Base-by-base conservation (phyloP, 2,888 invertebrate species). In the Axea sp. region DNA sequence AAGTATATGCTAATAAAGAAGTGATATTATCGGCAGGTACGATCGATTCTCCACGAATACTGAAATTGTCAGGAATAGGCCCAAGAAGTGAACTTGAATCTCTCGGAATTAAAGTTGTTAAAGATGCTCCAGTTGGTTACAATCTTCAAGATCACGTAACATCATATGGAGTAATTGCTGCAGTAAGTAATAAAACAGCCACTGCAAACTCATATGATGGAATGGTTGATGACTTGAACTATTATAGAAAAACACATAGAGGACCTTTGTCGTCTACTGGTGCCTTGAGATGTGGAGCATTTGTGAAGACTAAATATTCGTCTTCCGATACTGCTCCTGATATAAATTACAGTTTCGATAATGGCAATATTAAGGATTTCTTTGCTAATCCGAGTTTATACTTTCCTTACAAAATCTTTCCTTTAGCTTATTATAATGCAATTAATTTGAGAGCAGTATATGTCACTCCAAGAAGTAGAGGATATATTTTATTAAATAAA, bases 311-410 rank as follows among this genome's bases (percentile, higher is more conserved):
- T 0, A 86, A 89, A 76, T 91, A 88, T 68, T 89, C 90, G 9
- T 24, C 31, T 0, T 60, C 57, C 0, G 4, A 33, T 3, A 85
- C 89, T 22, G 86, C 89, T 3, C 93, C 93, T 0, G 93, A 93
- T 80, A 90, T 94, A 9, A 93, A 94, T 83, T 91, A 88, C 77
- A 90, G 92, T 53, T 91, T 92, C 60, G 93, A 93, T 81, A 90
- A 90, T 0, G 85, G 88, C 35, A 91, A 90, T 71, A 89, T 91
- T 0, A 83, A 87, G 76, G 91, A 93, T 17, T 92, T 91, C 76
- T 88, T 90, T 19, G 82, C 88, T 0, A 92, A 92, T 79, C 92
- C 92, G 0, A n/a, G n/a, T n/a, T n/a, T n/a, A n/a, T n/a, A n/a
- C n/a, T n/a, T n/a, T n/a, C n/a, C n/a, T n/a, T n/a, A n/a, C n/a